These are phyloP conservation scores for Coreius guichenoti DNA, from an alignment of 2,797 vertebrate species.

Conservation along the genomic window DNA sequence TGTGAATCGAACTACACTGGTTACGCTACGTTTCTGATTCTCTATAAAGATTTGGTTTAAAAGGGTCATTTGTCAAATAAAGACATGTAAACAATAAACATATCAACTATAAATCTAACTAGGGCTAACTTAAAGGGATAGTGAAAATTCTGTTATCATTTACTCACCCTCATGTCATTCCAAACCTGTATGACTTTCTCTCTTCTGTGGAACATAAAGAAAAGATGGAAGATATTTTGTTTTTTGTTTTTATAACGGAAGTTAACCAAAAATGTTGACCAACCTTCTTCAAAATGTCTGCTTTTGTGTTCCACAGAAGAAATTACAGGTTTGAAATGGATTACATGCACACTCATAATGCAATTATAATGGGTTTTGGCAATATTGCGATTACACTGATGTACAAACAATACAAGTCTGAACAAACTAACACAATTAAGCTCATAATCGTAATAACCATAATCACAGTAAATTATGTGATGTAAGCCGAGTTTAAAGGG, in stretches of 20 bases:
- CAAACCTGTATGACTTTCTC: not conserved
- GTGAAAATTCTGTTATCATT: not conserved
- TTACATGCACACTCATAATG: not conserved
- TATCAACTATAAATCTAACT: not conserved
- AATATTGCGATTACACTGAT: not conserved
- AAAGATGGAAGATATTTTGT: not conserved
- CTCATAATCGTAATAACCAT: not conserved
- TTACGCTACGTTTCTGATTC: not conserved
- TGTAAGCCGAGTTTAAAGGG: too few relatives aligned
- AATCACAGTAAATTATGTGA: too few relatives aligned
- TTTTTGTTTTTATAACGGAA: not conserved
- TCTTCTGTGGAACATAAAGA: not conserved
- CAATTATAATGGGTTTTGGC: not conserved
- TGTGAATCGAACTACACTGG: not conserved
- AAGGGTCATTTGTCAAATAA: not conserved
- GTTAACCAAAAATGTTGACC: not conserved
- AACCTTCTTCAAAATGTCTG: not conserved
- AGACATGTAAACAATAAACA: not conserved
- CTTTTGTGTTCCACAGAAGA: not conserved
- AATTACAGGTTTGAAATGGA: not conserved
- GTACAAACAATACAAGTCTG: not conserved
- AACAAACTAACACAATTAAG: too few relatives aligned
- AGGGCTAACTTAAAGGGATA: not conserved
- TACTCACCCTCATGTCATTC: not conserved
- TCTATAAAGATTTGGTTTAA: not conserved